A percentile compares a stretch with the other conserved stretches of the same genome.
phyloP scores from a whole-genome alignment of 1,140 invertebrate species.

The Bombus pyrosoma region DNA sequence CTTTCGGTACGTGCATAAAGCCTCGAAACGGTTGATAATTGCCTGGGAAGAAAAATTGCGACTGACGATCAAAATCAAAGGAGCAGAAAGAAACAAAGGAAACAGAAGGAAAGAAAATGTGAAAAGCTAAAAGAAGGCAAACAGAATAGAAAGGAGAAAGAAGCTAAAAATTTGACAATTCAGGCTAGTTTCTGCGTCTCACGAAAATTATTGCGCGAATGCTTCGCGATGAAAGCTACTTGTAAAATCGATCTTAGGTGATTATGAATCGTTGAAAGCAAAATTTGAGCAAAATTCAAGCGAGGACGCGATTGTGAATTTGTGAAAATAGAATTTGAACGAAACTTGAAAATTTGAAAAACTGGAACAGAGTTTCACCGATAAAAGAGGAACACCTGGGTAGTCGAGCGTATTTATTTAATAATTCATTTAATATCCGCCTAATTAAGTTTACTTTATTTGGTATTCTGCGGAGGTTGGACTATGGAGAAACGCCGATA shows the following conservation, averaged over 20 bases:
- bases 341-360: not conserved
- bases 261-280: not conserved
- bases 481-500: constrained; percentile 19
- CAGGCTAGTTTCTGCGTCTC: too few relatives aligned
- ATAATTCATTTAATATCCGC: constrained; percentile 47
- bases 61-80: not conserved
- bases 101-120: not conserved
- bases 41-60: not conserved
- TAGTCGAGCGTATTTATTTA: not conserved
- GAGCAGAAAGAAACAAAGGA: not conserved
- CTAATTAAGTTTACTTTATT: constrained; percentile 35
- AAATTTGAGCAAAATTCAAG: not conserved
- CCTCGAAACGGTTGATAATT: not conserved
- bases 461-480: not conserved
- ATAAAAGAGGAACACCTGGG: not conserved
- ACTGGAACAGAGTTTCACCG: not conserved
- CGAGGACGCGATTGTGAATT: not conserved
- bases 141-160: not conserved
- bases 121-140: not conserved
- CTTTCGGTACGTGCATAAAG: not conserved
- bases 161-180: too few relatives aligned
- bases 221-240: too few relatives aligned
- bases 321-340: not conserved
- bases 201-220: too few relatives aligned
- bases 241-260: too few relatives aligned